Evolutionary conservation across 2,113 vertebrate genomes (phyloP).

Genomic region (Herpailurus yagouaroundi): DNA sequence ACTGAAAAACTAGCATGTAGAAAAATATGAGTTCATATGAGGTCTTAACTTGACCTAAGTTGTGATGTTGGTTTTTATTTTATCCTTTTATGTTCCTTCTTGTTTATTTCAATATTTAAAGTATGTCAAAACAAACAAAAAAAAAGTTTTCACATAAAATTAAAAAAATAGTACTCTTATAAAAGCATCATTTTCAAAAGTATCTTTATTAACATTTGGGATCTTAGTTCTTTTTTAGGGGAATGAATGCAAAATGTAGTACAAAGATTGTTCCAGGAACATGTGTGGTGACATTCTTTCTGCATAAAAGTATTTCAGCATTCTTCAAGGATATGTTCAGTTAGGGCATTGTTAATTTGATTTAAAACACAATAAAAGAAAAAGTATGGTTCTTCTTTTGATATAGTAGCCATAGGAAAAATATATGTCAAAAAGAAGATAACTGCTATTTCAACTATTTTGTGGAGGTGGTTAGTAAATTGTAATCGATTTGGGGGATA

Average conservation of each 20-base stretch:
- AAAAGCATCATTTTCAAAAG: neutral
- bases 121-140: neutral
- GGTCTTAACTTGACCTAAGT: neutral
- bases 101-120: slow-evolving; percentile 40
- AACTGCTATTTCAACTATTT: neutral
- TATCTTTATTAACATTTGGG: neutral
- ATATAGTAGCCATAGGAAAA: neutral
- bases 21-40: neutral
- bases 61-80: neutral
- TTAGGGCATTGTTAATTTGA: neutral
- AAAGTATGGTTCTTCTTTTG: neutral
- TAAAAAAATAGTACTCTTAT: neutral
- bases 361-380: neutral
- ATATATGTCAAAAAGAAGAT: neutral
- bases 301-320: neutral
- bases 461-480: neutral
- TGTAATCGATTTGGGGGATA: neutral
- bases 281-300: neutral
- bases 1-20: neutral
- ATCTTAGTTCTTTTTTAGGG: neutral
- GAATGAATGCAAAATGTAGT: neutral
- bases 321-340: neutral
- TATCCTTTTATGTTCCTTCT: neutral
- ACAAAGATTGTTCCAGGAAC: neutral
- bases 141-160: neutral